Evolutionary conservation across 2,888 invertebrate species (phyloP), one percentile per base, ranked within the genome.

Genomic region (Corythucha ciliata): DNA sequence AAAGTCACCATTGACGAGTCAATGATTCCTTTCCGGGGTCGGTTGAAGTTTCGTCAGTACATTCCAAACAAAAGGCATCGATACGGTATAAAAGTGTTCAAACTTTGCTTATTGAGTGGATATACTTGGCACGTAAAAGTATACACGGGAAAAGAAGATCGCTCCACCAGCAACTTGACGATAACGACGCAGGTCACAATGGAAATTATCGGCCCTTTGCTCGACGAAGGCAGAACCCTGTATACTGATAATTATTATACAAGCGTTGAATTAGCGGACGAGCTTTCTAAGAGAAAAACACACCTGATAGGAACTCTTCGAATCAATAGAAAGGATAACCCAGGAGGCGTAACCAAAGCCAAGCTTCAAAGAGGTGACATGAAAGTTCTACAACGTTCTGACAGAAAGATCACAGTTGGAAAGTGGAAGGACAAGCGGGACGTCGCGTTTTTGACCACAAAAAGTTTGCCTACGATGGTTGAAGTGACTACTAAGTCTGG

Each of bases 201-300:
- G 52, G 45, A 46, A 16, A 33, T 46, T 14, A 26, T 37, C 21
- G 29, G 27, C 22, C 37, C 52, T 25, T n/a, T 37, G 8, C 26
- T 52, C 2, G 37, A 46, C 4, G 4, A 33, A 16, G n/a, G n/a
- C n/a, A n/a, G n/a, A n/a, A 4, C 22, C 12, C 16, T 44, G 4
- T 21, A 16, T 14, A 32, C 50, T 2, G 50, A 50, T 22, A 50
- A 50, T 20, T 50, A 14, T 10, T 46, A 46, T 39, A 52, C 46
- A n/a, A 52, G 52, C 22, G 29, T 52, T 16, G 46, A 52, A n/a
- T 32, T 52, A 4, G 46, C 46, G 12, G 27, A 52, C 6, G 8
- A 14, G 22, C 29, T 52, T 3, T 20, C 18, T 14, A 12, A 36
- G 7, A 21, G 45, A 25, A 45, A 29, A 46, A 52, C 46, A 6